phyloP scores from a whole-genome alignment of 2,888 invertebrate genomes.

The Drosophila austrosaltans region DNA sequence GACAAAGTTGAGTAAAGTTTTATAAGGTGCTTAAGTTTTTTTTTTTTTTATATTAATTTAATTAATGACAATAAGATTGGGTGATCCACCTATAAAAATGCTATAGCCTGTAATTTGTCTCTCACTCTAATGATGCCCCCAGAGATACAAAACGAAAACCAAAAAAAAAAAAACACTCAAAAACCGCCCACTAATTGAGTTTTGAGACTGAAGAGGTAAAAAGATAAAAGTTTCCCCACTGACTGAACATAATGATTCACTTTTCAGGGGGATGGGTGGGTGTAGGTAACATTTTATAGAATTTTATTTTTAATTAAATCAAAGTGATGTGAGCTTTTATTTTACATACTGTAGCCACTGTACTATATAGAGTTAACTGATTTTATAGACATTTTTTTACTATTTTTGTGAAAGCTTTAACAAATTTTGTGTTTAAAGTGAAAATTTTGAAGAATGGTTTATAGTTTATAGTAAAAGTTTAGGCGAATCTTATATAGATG shows the following conservation, averaged over 20 bases:
- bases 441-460: too few species aligned
- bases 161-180: not conserved
- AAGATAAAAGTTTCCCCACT: not conserved
- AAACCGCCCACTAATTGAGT: slow-evolving; percentile 35
- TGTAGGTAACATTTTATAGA: not conserved
- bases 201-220: slow-evolving; percentile 15
- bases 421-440: too few species aligned
- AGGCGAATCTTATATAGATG: too few species aligned
- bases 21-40: slow-evolving; percentile 17
- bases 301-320: not conserved
- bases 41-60: slow-evolving; percentile 41
- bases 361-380: not conserved
- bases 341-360: not conserved
- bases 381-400: not conserved
- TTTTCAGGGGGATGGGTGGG: not conserved
- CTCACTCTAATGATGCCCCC: slow-evolving; percentile 1
- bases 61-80: slow-evolving; percentile 21
- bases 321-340: not conserved
- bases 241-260: not conserved
- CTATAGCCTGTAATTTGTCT: slow-evolving; percentile 10
- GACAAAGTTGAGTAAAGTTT: slow-evolving; percentile 25
- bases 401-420: too few species aligned
- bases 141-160: not conserved
- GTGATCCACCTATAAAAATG: slow-evolving; percentile 23
- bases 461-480: too few species aligned